Evolutionary conservation across 2,113 vertebrate species (phyloP).

Genomic region (Cyanoramphus novaezelandiae): DNA sequence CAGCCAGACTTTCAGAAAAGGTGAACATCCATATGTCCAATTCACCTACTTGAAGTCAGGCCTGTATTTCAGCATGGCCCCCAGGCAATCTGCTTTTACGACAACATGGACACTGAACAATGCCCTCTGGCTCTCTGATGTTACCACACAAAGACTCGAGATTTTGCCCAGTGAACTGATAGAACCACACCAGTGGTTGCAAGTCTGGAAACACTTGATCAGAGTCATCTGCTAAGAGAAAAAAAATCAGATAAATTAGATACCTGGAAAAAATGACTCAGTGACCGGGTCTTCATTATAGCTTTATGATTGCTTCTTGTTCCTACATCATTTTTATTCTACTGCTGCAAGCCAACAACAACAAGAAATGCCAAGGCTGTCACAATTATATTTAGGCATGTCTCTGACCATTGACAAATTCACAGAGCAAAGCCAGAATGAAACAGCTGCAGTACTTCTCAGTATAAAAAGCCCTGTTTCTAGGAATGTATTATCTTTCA

Average conservation of each 20-base stretch:
- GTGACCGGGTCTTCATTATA: neutral
- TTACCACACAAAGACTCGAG: neutral
- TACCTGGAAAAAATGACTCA: neutral
- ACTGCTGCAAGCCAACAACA: neutral
- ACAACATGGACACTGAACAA: accelerated
- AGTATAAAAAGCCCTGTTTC: neutral
- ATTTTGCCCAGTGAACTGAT: neutral
- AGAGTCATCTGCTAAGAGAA: neutral
- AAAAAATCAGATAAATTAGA: neutral
- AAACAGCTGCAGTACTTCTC: neutral
- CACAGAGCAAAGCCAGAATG: neutral
- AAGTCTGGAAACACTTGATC: neutral
- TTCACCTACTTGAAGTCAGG: neutral
- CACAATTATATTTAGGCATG: neutral
- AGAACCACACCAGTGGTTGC: neutral
- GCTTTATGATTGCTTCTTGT: neutral
- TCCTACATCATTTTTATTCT: neutral
- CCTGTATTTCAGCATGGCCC: neutral
- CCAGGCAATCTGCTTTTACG: neutral
- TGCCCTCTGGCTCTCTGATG: neutral
- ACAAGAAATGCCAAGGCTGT: neutral
- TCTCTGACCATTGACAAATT: neutral
- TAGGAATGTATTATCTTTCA: neutral
- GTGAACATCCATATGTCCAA: accelerated
- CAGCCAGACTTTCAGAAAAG: neutral